Conservation (phyloP, 1,140 invertebrate species). For the Bradysia coprophila region DNA sequence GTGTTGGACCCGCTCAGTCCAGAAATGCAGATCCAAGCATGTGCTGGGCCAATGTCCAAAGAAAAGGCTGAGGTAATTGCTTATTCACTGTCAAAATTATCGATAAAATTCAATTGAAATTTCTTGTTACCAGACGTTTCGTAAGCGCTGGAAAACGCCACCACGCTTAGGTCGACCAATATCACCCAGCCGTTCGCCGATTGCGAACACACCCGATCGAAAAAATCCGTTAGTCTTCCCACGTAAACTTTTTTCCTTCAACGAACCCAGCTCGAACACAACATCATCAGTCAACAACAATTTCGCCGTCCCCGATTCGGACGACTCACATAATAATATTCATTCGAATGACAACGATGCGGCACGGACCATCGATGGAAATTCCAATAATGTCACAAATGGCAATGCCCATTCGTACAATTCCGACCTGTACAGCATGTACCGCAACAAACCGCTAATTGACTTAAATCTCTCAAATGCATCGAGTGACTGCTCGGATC, state of each 20-base stretch:
- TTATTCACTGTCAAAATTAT: background rate
- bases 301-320: background rate
- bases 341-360: background rate
- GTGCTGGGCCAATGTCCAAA: constrained; percentile 70
- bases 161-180: constrained; percentile 25
- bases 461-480: too few species aligned
- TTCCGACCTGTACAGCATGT: background rate
- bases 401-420: background rate
- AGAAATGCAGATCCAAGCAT: constrained; percentile 52
- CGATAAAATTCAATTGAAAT: background rate
- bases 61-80: constrained; percentile 32
- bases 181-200: background rate
- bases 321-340: too few species aligned
- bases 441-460: too few species aligned
- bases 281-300: background rate
- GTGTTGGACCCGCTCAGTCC: constrained; percentile 43
- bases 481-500: too few species aligned
- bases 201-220: background rate
- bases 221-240: background rate
- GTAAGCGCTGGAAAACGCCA: constrained; percentile 64
- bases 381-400: background rate
- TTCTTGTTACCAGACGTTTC: too few species aligned
- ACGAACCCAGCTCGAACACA: background rate
- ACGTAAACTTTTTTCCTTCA: background rate
- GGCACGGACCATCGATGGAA: background rate